Conservation (phyloP, 2,113 vertebrate species). For the Corythornis madagascariensis region DNA sequence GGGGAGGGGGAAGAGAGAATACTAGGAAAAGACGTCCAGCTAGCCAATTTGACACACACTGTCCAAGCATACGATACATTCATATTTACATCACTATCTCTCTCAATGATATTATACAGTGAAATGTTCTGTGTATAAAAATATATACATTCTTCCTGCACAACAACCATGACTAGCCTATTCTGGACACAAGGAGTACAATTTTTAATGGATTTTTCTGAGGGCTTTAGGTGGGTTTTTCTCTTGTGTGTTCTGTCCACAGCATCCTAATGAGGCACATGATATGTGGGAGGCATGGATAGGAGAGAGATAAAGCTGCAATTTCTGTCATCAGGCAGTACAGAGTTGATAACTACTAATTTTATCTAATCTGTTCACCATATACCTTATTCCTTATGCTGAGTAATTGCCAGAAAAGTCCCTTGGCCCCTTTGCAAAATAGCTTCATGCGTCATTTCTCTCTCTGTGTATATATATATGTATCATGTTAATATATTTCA, state of each 20-base stretch:
- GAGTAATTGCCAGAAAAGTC: conserved; percentile 23
- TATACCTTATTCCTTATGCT: conserved; percentile 10
- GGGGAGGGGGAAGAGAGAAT: too few relatives aligned
- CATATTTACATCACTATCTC: too few relatives aligned
- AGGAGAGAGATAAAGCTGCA: conserved; percentile 44
- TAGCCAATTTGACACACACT: too few relatives aligned
- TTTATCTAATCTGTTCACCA: conserved; percentile 46
- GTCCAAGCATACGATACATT: too few relatives aligned
- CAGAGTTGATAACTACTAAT: conserved; percentile 36
- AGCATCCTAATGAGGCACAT: conserved; percentile 21
- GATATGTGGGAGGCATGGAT: conserved; percentile 30
- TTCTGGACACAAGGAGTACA: too few relatives aligned
- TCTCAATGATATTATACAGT: too few relatives aligned
- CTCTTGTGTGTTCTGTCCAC: background rate
- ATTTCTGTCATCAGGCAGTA: conserved; percentile 39
- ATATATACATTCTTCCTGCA: too few relatives aligned
- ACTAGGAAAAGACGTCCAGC: too few relatives aligned
- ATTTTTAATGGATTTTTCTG: background rate
- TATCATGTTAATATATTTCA: background rate
- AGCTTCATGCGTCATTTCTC: background rate
- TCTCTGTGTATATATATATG: background rate
- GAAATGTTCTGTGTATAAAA: too few relatives aligned
- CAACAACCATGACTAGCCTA: too few relatives aligned
- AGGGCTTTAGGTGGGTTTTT: background rate
- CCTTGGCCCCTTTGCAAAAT: background rate